These are phyloP conservation scores for Montipora capitata DNA, from an alignment of 92 coral and sea anemone species.

Conservation along the genomic window DNA sequence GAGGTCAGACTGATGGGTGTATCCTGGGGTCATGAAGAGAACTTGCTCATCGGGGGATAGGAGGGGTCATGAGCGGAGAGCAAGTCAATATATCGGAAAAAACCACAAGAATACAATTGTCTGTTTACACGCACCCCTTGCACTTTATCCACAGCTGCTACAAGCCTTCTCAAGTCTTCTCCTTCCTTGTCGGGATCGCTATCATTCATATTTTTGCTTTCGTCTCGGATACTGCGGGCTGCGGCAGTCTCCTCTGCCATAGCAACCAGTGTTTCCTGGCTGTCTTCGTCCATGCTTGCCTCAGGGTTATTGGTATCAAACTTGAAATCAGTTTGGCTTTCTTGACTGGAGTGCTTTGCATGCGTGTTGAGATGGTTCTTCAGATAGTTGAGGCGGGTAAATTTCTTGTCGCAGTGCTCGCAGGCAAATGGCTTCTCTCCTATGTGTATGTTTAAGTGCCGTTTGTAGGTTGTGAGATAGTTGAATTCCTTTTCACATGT, in stretches of 20 bases:
- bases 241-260: slow-evolving; percentile 73
- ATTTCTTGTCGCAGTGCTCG: slow-evolving; percentile 92
- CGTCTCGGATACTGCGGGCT: slow-evolving; percentile 59
- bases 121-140: slow-evolving; percentile 15
- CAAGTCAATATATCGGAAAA: no score
- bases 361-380: slow-evolving; percentile 95
- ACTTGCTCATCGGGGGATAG: no score
- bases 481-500: slow-evolving; percentile 96
- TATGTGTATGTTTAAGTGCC: slow-evolving; percentile 97
- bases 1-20: no score
- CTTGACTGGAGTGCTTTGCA: slow-evolving; percentile 81
- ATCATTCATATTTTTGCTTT: slow-evolving; percentile 19
- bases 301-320: slow-evolving; percentile 16
- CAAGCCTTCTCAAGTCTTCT: neutral
- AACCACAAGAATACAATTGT: no score
- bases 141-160: neutral
- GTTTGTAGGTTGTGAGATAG: slow-evolving; percentile 98
- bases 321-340: slow-evolving; percentile 86
- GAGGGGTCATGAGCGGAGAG: no score
- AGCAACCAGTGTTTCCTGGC: slow-evolving; percentile 62
- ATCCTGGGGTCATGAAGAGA: no score
- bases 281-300: slow-evolving; percentile 33
- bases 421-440: slow-evolving; percentile 98
- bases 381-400: slow-evolving; percentile 94
- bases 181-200: slow-evolving; percentile 9